Percentiles rank a stretch among this genome's conserved stretches.
Conservation (phyloP, 2,113 vertebrate genomes). For the Halichoerus grypus region DNA sequence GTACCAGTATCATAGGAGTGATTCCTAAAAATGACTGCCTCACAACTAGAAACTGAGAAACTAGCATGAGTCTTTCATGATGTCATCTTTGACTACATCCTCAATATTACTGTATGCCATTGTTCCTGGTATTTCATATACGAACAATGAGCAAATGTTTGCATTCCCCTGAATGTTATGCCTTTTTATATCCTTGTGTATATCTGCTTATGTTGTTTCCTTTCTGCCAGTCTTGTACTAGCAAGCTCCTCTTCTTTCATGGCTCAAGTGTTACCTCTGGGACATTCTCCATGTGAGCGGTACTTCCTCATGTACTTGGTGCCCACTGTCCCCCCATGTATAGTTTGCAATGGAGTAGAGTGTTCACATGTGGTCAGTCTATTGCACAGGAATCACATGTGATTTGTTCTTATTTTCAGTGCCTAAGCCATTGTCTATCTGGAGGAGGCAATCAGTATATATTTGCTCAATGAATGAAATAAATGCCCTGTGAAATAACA, state of each 20-base stretch:
- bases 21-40: slow-evolving; percentile 41
- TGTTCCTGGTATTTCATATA: background rate
- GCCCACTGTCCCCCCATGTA: background rate
- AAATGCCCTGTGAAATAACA: background rate
- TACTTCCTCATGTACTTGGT: background rate
- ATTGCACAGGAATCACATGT: background rate
- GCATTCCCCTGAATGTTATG: background rate
- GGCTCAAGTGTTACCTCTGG: background rate
- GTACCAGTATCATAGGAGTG: background rate
- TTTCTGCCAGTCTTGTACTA: background rate
- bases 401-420: background rate
- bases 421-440: background rate
- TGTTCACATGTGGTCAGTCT: background rate
- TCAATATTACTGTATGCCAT: background rate
- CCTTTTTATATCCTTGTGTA: background rate
- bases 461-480: background rate
- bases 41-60: slow-evolving; percentile 5
- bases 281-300: background rate
- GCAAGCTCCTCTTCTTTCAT: background rate
- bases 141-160: background rate
- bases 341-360: background rate
- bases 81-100: background rate
- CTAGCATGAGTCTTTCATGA: background rate
- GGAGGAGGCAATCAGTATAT: background rate
- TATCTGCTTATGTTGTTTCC: background rate